A percentile compares a stretch with the other conserved stretches of the same genome.
These are phyloP conservation scores for Caloenas nicobarica DNA, from an alignment of 2,113 vertebrate species.

Conservation along the genomic window DNA sequence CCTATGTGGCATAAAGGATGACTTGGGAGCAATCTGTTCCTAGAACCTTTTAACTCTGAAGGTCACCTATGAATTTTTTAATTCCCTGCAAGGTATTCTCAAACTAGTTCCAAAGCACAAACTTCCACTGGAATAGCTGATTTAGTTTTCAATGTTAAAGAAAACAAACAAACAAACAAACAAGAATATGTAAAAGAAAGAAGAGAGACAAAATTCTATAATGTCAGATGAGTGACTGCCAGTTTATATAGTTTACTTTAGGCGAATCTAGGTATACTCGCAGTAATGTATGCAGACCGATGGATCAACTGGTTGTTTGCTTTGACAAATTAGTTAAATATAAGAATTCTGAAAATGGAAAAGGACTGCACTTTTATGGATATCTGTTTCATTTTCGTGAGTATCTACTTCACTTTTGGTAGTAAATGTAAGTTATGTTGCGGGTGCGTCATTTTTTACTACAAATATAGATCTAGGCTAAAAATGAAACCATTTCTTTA, in stretches of 20 bases:
- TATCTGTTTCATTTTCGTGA: background rate
- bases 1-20: background rate
- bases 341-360: background rate
- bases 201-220: background rate
- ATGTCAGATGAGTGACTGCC: background rate
- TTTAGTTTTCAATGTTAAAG: background rate
- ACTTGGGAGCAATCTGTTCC: background rate
- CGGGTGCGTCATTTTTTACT: background rate
- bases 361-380: background rate
- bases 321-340: background rate
- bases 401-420: background rate
- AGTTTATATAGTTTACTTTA: background rate
- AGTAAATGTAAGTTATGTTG: background rate
- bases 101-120: background rate
- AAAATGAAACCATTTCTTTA: background rate
- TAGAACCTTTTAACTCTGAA: background rate
- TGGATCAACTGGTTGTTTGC: background rate
- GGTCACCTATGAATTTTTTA: background rate
- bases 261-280: background rate
- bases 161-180: background rate
- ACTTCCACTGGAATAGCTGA: background rate
- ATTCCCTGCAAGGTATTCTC: background rate
- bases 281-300: background rate
- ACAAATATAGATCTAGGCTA: background rate
- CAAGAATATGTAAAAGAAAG: background rate